Evolutionary conservation across 1,140 invertebrate genomes (phyloP).

Genomic region (Alviniconcha marisindica): DNA sequence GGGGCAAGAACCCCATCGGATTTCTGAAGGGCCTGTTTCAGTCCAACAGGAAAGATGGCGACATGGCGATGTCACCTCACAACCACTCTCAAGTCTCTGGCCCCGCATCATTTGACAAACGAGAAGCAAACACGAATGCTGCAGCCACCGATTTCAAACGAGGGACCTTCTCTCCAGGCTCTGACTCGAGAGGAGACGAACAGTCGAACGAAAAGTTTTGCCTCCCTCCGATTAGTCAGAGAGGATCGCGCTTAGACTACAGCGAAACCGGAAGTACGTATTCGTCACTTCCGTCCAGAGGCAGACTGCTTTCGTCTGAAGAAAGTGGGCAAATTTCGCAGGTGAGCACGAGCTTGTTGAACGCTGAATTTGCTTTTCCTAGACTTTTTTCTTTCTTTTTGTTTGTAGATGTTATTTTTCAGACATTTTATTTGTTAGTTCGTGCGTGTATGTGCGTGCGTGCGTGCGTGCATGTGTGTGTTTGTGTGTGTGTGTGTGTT

Average conservation of each 20-base stretch:
- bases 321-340: neutral
- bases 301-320: neutral
- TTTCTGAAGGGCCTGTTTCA: slow-evolving; percentile 20
- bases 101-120: neutral
- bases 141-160: neutral
- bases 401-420: neutral
- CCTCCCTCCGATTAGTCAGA: neutral
- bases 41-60: neutral
- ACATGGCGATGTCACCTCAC: too few relatives aligned
- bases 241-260: neutral
- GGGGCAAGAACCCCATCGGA: neutral
- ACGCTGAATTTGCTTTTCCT: too few relatives aligned
- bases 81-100: neutral
- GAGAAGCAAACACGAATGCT: too few relatives aligned
- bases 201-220: neutral
- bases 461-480: neutral
- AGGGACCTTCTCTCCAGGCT: neutral
- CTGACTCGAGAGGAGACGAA: neutral
- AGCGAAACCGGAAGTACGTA: neutral
- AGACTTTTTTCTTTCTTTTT: neutral
- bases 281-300: slow-evolving; percentile 2
- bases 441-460: neutral
- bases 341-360: neutral
- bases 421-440: neutral
- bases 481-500: neutral